Percentiles rank a stretch among this genome's conserved stretches.
phyloP scores from a whole-genome alignment of 2,888 invertebrate species.

The Rhodophaea formosa region DNA sequence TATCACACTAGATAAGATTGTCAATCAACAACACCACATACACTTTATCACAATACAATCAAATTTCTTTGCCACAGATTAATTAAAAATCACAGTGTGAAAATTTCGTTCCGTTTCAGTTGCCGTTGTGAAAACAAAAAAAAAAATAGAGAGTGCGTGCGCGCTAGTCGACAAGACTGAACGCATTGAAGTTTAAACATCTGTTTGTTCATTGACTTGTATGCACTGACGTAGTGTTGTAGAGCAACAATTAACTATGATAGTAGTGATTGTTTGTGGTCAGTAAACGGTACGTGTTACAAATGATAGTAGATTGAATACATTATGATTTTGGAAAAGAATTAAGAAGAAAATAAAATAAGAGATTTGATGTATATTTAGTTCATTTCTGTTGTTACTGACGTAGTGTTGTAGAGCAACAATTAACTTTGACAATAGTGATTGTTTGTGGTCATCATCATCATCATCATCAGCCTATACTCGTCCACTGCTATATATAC shows the following conservation, averaged over 20 bases:
- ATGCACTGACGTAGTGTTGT: neutral
- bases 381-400: no score
- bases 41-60: neutral
- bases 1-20: conserved; percentile 1
- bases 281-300: no score
- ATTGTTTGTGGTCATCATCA: no score
- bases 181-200: conserved; percentile 6
- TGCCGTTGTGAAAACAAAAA: neutral
- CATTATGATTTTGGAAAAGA: no score
- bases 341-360: no score
- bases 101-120: conserved; percentile 1
- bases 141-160: conserved; percentile 9
- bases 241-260: neutral
- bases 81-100: neutral
- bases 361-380: no score
- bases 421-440: no score
- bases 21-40: neutral
- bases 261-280: no score
- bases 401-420: no score
- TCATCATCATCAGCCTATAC: no score
- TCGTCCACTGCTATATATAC: no score
- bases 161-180: neutral
- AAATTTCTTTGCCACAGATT: neutral
- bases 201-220: neutral
- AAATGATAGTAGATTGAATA: no score